phyloP scores from a whole-genome alignment of 2,888 invertebrate genomes.

The Epinotia brunnichana region DNA sequence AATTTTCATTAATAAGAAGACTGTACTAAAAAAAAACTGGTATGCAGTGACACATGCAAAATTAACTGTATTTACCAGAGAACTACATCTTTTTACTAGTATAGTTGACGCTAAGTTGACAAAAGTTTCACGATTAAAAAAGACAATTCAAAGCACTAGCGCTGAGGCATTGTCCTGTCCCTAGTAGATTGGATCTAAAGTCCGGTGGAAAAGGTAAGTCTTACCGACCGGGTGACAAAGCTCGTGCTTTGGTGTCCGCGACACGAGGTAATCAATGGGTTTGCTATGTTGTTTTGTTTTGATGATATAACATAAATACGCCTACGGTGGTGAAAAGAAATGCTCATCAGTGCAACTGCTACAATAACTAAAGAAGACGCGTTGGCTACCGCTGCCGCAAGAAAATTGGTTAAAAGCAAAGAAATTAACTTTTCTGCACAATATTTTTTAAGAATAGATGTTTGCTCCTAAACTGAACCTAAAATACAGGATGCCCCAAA shows the following conservation, averaged over 20 bases:
- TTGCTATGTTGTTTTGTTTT: slow-evolving; percentile 47
- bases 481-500: too few relatives aligned
- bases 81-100: neutral
- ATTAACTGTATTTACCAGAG: neutral
- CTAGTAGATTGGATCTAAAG: slow-evolving; percentile 65
- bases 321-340: too few relatives aligned
- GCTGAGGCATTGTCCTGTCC: slow-evolving; percentile 46
- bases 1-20: too few relatives aligned
- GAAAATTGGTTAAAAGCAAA: too few relatives aligned
- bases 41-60: neutral
- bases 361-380: too few relatives aligned
- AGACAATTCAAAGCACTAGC: slow-evolving; percentile 11
- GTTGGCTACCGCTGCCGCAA: too few relatives aligned
- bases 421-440: too few relatives aligned
- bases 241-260: slow-evolving; percentile 45
- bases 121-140: slow-evolving; percentile 7
- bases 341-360: too few relatives aligned
- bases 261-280: slow-evolving; percentile 52
- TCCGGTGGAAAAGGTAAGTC: slow-evolving; percentile 69
- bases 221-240: slow-evolving; percentile 56
- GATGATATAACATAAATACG: neutral
- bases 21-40: too few relatives aligned
- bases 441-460: too few relatives aligned
- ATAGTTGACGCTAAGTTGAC: too few relatives aligned
- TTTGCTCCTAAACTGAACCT: too few relatives aligned